These are phyloP conservation scores for Siderastrea radians DNA, from an alignment of 92 coral and sea anemone species.

Conservation along the genomic window DNA sequence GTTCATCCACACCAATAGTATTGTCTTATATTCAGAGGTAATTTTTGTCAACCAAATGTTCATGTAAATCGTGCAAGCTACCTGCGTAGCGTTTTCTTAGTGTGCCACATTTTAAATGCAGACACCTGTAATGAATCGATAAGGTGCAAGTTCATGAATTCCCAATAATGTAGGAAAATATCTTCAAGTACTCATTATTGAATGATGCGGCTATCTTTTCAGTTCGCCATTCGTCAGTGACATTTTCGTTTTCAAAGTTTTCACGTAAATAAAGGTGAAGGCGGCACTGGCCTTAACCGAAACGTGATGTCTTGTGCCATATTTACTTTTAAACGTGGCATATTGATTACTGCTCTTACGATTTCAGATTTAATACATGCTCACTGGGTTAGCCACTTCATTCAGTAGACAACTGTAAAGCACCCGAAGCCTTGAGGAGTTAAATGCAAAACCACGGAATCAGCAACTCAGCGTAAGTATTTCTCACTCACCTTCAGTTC, in stretches of 20 bases:
- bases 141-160: background rate
- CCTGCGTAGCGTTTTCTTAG: no score
- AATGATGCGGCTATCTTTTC: no score
- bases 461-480: conserved; percentile 21
- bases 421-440: no score
- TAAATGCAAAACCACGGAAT: conserved; percentile 9
- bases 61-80: background rate
- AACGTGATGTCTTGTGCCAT: background rate
- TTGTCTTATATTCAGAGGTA: background rate
- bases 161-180: no score
- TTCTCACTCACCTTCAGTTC: background rate
- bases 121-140: background rate
- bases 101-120: background rate
- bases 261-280: no score
- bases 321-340: background rate
- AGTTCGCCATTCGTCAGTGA: no score
- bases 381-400: background rate
- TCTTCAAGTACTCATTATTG: no score
- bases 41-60: background rate
- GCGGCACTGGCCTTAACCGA: no score
- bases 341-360: background rate
- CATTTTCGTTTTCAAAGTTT: no score
- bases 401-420: no score
- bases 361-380: background rate
- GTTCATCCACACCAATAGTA: background rate